These are phyloP conservation scores for Hipposideros larvatus DNA, from an alignment of 2,797 vertebrate genomes.

Conservation along the genomic window DNA sequence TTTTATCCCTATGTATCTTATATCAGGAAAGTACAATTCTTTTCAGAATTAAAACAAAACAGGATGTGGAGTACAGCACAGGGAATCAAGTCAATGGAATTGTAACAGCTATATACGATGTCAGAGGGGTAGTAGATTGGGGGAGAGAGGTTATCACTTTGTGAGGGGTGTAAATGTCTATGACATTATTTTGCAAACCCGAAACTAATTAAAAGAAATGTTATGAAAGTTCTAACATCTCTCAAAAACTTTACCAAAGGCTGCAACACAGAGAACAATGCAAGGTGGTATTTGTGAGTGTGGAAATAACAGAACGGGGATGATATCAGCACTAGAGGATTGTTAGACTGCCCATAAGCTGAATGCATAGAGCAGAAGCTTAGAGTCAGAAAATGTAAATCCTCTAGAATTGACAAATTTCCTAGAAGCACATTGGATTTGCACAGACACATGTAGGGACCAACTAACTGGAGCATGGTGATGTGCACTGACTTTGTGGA, in stretches of 20 bases:
- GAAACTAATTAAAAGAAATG: too few species aligned
- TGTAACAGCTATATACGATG: too few species aligned
- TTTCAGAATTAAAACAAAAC: conserved; percentile 15
- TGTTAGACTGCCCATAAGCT: not conserved
- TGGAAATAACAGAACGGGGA: not conserved
- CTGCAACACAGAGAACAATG: not conserved
- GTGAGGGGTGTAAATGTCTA: too few species aligned
- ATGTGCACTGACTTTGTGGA: not conserved
- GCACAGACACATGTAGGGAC: not conserved
- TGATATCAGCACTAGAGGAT: not conserved
- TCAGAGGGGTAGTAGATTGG: too few species aligned
- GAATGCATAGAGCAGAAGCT: not conserved
- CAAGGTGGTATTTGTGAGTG: not conserved
- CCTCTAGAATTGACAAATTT: not conserved
- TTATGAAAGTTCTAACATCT: not conserved
- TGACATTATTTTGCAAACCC: too few species aligned
- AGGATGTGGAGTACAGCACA: too few species aligned
- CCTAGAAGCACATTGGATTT: not conserved
- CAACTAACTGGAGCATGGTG: not conserved
- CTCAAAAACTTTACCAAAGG: not conserved
- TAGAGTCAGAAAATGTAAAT: not conserved
- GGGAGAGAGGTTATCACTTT: too few species aligned
- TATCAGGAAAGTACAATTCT: not conserved
- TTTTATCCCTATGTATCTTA: not conserved
- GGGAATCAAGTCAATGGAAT: too few species aligned